These are phyloP conservation scores for Drosophila borealis DNA, from an alignment of 2,888 invertebrate genomes.

Conservation along the genomic window DNA sequence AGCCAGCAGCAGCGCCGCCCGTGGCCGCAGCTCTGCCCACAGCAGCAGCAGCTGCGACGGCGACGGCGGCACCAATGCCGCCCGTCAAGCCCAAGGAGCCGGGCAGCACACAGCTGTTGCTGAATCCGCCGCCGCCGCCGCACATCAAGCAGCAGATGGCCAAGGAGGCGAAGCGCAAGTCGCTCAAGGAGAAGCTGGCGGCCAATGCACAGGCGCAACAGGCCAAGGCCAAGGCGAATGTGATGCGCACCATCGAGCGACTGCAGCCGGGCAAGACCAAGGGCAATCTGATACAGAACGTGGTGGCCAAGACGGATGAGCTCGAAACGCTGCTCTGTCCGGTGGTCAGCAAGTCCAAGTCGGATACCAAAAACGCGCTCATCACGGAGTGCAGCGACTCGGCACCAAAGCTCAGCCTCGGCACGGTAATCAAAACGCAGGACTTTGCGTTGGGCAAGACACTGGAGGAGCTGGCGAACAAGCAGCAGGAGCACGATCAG, in stretches of 20 bases:
- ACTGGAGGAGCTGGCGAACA: conserved; percentile 85
- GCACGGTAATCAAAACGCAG: conserved; percentile 92
- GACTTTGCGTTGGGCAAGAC: conserved; percentile 88
- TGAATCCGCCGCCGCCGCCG: conserved; percentile 84
- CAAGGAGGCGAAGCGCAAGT: conserved; percentile 84
- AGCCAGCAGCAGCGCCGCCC: conserved; percentile 45
- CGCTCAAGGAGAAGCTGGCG: conserved; percentile 84
- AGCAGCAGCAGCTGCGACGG: conserved; percentile 28
- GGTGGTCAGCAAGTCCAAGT: conserved; percentile 86
- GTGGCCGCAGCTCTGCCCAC: conserved; percentile 20
- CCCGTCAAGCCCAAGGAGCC: conserved; percentile 82
- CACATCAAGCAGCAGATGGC: conserved; percentile 84
- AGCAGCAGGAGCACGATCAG: conserved; percentile 32
- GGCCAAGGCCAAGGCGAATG: conserved; percentile 86
- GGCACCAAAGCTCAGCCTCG: conserved; percentile 93
- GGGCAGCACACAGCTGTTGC: conserved; percentile 81
- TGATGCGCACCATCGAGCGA: conserved; percentile 93
- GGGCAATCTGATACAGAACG: conserved; percentile 92
- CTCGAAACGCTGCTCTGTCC: conserved; percentile 84
- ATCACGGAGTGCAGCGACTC: conserved; percentile 88
- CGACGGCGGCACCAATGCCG: conserved; percentile 28
- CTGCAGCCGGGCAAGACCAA: conserved; percentile 95
- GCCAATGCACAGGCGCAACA: conserved; percentile 85
- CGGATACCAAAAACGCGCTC: conserved; percentile 86
- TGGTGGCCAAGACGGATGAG: conserved; percentile 88